phyloP scores from a whole-genome alignment of 2,888 invertebrate genomes.

The Dinocampus coccinellae region DNA sequence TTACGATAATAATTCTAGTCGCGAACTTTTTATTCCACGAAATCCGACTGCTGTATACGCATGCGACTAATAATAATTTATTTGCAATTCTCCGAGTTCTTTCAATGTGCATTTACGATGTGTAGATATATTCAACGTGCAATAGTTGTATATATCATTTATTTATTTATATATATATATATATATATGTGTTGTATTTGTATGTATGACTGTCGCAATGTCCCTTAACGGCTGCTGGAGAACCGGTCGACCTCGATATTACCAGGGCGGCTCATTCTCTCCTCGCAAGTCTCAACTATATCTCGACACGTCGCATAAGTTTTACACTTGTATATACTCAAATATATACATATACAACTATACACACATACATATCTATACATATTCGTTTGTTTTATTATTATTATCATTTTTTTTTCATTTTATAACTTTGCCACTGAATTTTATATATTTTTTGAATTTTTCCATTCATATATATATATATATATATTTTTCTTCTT shows the following conservation, averaged over 20 bases:
- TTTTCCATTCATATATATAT: no score
- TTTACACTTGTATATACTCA: no score
- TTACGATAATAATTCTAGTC: slow-evolving; percentile 47
- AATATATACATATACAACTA: not conserved
- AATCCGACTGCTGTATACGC: slow-evolving; percentile 34
- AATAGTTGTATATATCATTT: not conserved
- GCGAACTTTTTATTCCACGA: slow-evolving; percentile 47
- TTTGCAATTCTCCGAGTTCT: slow-evolving; percentile 53
- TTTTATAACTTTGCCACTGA: no score
- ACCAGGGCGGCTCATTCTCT: slow-evolving; percentile 38
- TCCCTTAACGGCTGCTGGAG: slow-evolving; percentile 66
- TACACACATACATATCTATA: not conserved
- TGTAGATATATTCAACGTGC: slow-evolving; percentile 16
- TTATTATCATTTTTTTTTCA: no score
- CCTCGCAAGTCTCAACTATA: slow-evolving; percentile 46
- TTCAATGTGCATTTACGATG: slow-evolving; percentile 30
- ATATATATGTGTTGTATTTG: slow-evolving; percentile 13
- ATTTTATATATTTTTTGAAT: no score
- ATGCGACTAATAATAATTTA: slow-evolving; percentile 52
- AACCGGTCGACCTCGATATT: slow-evolving; percentile 67
- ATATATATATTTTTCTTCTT: no score
- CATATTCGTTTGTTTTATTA: no score
- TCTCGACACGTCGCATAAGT: slow-evolving; percentile 38
- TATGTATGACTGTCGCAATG: slow-evolving; percentile 55
- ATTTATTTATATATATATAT: no score